Conservation (phyloP, 2,888 invertebrate species). For the Gymnocheta viridis region DNA sequence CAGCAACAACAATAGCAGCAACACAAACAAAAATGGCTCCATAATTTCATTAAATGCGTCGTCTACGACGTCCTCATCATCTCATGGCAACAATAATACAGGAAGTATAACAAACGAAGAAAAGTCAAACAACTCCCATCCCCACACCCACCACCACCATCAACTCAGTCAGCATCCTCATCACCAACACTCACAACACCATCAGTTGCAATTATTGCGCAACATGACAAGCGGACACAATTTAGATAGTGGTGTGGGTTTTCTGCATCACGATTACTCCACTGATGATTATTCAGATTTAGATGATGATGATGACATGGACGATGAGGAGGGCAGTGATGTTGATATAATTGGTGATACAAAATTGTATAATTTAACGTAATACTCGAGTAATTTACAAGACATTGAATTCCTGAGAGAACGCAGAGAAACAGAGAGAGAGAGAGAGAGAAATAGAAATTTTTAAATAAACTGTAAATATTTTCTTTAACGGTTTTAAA, state of each 20-base stretch:
- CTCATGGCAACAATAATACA: constrained; percentile 72
- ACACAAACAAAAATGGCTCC: constrained; percentile 59
- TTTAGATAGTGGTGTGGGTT: constrained; percentile 70
- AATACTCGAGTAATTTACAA: constrained; percentile 69
- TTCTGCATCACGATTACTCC: constrained; percentile 77
- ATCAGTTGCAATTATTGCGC: constrained; percentile 75
- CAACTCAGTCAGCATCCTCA: constrained; percentile 30
- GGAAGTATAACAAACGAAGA: constrained; percentile 47
- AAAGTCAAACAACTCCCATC: constrained; percentile 37
- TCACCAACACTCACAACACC: constrained; percentile 62
- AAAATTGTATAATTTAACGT: constrained; percentile 80
- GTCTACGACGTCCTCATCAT: constrained; percentile 53
- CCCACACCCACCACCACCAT: constrained; percentile 2
- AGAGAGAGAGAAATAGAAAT: not conserved
- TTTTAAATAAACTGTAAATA: constrained; percentile 59
- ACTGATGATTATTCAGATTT: constrained; percentile 81
- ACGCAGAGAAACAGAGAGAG: not conserved
- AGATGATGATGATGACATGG: constrained; percentile 75
- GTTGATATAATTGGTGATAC: constrained; percentile 82
- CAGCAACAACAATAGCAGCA: constrained; percentile 37
- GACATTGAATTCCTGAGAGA: not conserved
- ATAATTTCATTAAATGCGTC: constrained; percentile 64
- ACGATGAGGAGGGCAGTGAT: constrained; percentile 81
- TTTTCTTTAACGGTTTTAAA: constrained; percentile 15
- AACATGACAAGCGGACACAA: constrained; percentile 73